Percentiles rank a stretch among this genome's conserved stretches.
Evolutionary conservation across 2,888 invertebrate genomes (phyloP).

Genomic region (Lithophane semibrunnea): DNA sequence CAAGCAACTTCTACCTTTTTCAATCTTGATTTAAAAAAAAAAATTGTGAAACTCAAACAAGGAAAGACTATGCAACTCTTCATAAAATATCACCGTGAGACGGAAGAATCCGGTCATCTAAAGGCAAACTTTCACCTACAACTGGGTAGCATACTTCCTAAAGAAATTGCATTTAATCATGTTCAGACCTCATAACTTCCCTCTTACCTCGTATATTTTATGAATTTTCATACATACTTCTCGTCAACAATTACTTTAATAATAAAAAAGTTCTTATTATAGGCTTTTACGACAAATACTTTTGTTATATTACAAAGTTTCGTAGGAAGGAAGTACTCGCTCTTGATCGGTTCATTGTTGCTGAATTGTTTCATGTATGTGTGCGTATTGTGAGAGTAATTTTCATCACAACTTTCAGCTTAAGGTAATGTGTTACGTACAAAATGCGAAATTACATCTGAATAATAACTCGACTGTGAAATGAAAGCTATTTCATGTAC

Average conservation of each 20-base stretch:
- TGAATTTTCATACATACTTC: conserved; percentile 84
- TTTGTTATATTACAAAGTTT: conserved; percentile 78
- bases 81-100: conserved; percentile 71
- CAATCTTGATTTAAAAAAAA: background rate
- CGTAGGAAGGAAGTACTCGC: conserved; percentile 44
- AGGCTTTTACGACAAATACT: conserved; percentile 82
- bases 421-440: conserved; percentile 35
- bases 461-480: conserved; percentile 28
- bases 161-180: conserved; percentile 90
- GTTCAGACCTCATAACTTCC: conserved; percentile 84
- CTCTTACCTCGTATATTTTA: conserved; percentile 83
- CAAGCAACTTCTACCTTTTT: background rate
- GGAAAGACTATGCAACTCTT: conserved; percentile 27
- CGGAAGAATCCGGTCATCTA: conserved; percentile 76
- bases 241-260: conserved; percentile 87
- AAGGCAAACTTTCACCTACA: conserved; percentile 83
- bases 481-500: conserved; percentile 24
- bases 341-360: conserved; percentile 63
- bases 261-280: conserved; percentile 79
- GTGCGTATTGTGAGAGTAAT: conserved; percentile 55
- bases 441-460: conserved; percentile 18
- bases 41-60: conserved; percentile 11
- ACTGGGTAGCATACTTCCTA: conserved; percentile 83
- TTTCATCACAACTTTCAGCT: conserved; percentile 61
- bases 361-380: conserved; percentile 64